Evolutionary conservation across 2,888 invertebrate species (phyloP).

Genomic region (Leptinotarsa haldemani): DNA sequence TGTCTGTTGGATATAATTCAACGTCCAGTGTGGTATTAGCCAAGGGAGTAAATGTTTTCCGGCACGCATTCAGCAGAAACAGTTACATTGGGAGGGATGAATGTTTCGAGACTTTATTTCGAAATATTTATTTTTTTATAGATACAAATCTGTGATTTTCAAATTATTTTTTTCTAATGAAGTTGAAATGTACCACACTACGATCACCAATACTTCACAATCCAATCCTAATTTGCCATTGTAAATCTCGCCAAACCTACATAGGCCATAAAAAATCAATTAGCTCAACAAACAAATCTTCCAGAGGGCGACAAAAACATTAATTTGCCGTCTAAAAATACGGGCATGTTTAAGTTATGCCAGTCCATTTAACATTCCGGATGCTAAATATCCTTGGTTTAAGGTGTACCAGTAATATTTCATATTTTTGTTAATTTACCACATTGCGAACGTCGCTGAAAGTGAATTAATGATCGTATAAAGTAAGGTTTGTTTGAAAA

Average conservation of each 20-base stretch:
- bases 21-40: too few species aligned
- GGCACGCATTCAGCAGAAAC: too few species aligned
- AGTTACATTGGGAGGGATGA: too few species aligned
- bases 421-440: constrained; percentile 22
- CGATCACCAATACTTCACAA: not conserved
- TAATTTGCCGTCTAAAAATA: constrained; percentile 22
- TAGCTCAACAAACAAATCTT: constrained; percentile 24
- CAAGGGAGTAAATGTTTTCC: too few species aligned
- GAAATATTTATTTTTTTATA: too few species aligned
- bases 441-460: not conserved
- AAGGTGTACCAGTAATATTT: constrained; percentile 18
- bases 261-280: constrained; percentile 15
- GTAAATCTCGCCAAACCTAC: constrained; percentile 6
- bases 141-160: too few species aligned
- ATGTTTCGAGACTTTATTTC: too few species aligned
- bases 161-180: not conserved
- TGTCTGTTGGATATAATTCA: too few species aligned
- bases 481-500: constrained; percentile 8
- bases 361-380: constrained; percentile 16
- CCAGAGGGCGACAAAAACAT: constrained; percentile 23
- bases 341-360: constrained; percentile 11
- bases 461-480: not conserved
- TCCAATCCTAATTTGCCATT: not conserved
- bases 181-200: not conserved
- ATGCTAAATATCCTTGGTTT: constrained; percentile 18